Percentiles rank a stretch among this genome's conserved stretches.
These are phyloP conservation scores for Synanthedon myopaeformis DNA, from an alignment of 2,888 invertebrate genomes.

Conservation along the genomic window DNA sequence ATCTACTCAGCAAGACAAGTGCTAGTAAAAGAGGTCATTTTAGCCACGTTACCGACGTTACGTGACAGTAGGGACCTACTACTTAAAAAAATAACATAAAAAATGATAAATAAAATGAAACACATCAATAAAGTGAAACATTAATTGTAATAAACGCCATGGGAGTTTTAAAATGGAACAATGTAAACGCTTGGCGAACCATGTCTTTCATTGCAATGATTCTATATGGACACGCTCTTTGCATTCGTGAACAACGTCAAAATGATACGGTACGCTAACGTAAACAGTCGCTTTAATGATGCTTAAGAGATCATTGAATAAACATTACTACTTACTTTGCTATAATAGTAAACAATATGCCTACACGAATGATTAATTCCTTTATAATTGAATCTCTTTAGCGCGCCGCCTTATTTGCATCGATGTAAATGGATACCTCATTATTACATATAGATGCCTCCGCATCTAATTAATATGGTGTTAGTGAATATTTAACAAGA, in stretches of 20 bases:
- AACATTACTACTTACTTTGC: neutral
- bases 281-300: neutral
- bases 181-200: neutral
- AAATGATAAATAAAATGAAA: too few species aligned
- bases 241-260: neutral
- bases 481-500: neutral
- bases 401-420: neutral
- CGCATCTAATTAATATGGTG: neutral
- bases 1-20: too few species aligned
- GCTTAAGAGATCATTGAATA: neutral
- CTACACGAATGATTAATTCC: slow-evolving; percentile 36
- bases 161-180: too few species aligned
- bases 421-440: neutral
- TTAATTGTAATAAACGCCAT: too few species aligned
- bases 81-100: too few species aligned
- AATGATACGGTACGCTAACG: neutral
- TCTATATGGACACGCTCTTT: neutral
- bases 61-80: too few species aligned
- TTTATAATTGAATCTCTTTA: slow-evolving; percentile 37
- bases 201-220: neutral
- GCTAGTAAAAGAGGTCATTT: too few species aligned
- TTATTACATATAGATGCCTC: neutral
- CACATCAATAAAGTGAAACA: too few species aligned
- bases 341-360: slow-evolving; percentile 1
- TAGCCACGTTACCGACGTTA: too few species aligned